Base-by-base conservation (phyloP, 2,797 vertebrate species). In the Cynodonichthys magdalenae region DNA sequence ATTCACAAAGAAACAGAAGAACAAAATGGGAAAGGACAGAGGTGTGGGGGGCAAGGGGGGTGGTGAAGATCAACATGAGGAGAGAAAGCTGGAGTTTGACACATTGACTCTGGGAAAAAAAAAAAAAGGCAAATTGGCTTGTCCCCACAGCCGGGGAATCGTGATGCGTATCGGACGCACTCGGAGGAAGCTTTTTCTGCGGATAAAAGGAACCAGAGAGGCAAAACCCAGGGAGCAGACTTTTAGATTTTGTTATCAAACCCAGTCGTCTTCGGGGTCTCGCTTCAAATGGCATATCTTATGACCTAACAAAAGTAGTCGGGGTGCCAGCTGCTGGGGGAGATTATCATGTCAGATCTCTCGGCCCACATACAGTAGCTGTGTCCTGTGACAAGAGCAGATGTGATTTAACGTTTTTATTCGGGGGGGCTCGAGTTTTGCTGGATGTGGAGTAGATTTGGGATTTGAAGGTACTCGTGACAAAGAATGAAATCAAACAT, bases 231-330 rank as follows among this genome's bases (percentile, higher is more conserved):
- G 46, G 58, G 73, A 87, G 75, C 72, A n/a, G 76, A 68, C 66
- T 80, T 84, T 85, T 74, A 68, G 69, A 79, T 82, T 77, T 72
- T 81, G 70, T 86, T 86, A 89, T 87, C 83, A 82, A 87, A 79
- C 80, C 48, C 63, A 19, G 72, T 36, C 36, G 68, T 76, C 77
- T 63, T 51, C 24, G 41, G 57, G 80, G 82, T 82, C 74, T 80
- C 63, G 80, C 86, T 81, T 88, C 82, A 83, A 81, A 79, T 72
- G 79, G 79, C 79, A 74, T 79, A 75, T 84, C 77, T 83, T 63
- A 77, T 77, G 81, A 83, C 88, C 81, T 78, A 78, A 83, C 84
- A 80, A 55, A 74, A 72, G 80, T 24, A 55, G 42, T 65, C 18
- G 3, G 65, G 69, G 55, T 59, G 76, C 62, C 34, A 48, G 61